A percentile compares a stretch with the other conserved stretches of the same genome.
These are phyloP conservation scores for Caenorhabditis afra DNA, from an alignment of 2,888 invertebrate genomes.

Conservation along the genomic window DNA sequence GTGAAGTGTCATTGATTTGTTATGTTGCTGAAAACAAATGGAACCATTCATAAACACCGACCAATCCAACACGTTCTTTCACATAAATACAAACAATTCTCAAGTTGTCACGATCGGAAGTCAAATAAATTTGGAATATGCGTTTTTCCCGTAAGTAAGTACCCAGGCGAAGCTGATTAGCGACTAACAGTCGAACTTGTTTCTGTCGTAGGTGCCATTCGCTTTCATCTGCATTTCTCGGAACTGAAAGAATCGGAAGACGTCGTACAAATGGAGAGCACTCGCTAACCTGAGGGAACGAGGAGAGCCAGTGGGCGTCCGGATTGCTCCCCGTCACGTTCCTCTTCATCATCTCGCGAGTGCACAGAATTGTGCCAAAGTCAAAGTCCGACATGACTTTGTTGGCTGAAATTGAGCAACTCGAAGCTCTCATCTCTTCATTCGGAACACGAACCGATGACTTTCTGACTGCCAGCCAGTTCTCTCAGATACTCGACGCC, in stretches of 20 bases:
- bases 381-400: slow-evolving; percentile 45
- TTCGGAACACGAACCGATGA: slow-evolving; percentile 12
- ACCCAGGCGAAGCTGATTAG: not conserved
- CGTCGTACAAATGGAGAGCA: not conserved
- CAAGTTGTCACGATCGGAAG: too few species aligned
- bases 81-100: too few species aligned
- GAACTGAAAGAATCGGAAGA: slow-evolving; percentile 23
- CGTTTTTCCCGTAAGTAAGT: too few species aligned
- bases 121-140: too few species aligned
- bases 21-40: not conserved
- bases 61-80: too few species aligned
- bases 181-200: not conserved
- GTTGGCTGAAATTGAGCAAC: slow-evolving; percentile 31
- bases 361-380: slow-evolving; percentile 51
- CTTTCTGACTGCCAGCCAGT: slow-evolving; percentile 12
- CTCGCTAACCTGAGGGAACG: slow-evolving; percentile 30
- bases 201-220: slow-evolving; percentile 45
- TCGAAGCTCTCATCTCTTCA: not conserved
- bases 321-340: slow-evolving; percentile 23
- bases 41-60: too few species aligned
- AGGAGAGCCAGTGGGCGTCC: slow-evolving; percentile 15
- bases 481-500: slow-evolving; percentile 48
- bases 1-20: not conserved
- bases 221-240: slow-evolving; percentile 47
- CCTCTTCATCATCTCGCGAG: slow-evolving; percentile 41